phyloP scores from a whole-genome alignment of 2,888 invertebrate species.

The Chrysotoxum bicinctum region DNA sequence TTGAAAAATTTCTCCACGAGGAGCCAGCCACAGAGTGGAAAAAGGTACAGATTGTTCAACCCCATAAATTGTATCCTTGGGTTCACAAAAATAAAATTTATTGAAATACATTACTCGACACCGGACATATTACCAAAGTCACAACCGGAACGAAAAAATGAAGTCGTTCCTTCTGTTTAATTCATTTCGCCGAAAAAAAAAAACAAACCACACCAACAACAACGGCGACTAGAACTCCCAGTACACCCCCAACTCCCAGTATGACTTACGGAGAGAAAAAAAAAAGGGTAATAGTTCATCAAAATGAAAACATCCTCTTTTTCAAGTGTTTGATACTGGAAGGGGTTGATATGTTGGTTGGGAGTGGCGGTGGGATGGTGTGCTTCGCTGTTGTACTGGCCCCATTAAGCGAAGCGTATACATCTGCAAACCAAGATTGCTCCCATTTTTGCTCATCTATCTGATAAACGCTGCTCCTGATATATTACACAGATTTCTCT shows the following conservation, averaged over 20 bases:
- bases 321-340: slow-evolving; percentile 33
- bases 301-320: slow-evolving; percentile 67
- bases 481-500: slow-evolving; percentile 70
- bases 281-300: slow-evolving; percentile 71
- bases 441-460: slow-evolving; percentile 59
- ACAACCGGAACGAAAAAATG: slow-evolving; percentile 60
- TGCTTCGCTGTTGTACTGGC: slow-evolving; percentile 17
- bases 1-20: neutral
- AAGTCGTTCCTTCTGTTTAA: slow-evolving; percentile 68
- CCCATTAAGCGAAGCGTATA: slow-evolving; percentile 49
- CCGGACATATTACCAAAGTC: slow-evolving; percentile 70
- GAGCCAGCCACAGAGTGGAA: neutral
- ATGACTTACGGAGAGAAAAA: neutral
- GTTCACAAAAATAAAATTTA: slow-evolving; percentile 54
- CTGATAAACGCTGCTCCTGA: slow-evolving; percentile 61
- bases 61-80: slow-evolving; percentile 50
- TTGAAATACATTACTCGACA: slow-evolving; percentile 64
- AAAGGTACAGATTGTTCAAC: neutral
- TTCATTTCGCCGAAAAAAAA: slow-evolving; percentile 40
- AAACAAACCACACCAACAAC: slow-evolving; percentile 25
- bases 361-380: neutral
- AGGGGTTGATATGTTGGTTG: neutral
- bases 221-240: neutral
- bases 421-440: slow-evolving; percentile 19
- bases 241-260: neutral